Percentiles rank a stretch among this genome's conserved stretches.
phyloP scores from a whole-genome alignment of 2,113 vertebrate genomes.

The Lamprotornis superbus region DNA sequence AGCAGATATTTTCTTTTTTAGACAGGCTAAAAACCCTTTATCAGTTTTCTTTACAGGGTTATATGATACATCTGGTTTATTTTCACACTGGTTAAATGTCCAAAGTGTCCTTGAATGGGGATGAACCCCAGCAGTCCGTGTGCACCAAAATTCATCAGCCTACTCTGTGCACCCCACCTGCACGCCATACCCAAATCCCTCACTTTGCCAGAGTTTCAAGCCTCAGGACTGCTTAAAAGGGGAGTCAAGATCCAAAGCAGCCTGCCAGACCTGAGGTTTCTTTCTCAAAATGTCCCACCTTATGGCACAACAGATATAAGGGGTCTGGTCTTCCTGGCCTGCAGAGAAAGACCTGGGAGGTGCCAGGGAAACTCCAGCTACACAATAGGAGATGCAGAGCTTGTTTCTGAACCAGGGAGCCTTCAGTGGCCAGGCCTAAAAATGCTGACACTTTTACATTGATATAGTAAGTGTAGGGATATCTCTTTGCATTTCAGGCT shows the following conservation, averaged over 20 bases:
- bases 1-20: not conserved
- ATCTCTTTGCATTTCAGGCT: not conserved
- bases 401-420: not conserved
- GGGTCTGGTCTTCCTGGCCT: not conserved
- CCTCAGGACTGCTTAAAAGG: not conserved
- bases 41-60: not conserved
- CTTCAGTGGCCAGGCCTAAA: not conserved
- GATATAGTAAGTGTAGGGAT: not conserved
- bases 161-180: rapidly evolving
- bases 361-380: not conserved
- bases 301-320: not conserved
- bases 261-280: not conserved
- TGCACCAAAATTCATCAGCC: not conserved
- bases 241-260: not conserved
- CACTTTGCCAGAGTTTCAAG: not conserved
- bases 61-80: not conserved
- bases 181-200: not conserved
- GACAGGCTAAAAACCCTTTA: not conserved
- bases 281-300: not conserved
- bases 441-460: not conserved
- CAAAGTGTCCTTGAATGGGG: not conserved
- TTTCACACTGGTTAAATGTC: not conserved
- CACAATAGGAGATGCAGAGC: not conserved
- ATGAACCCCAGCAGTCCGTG: rapidly evolving
- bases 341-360: not conserved